Evolutionary conservation across 2,797 vertebrate genomes (phyloP).

Genomic region (Sebastiscus albofasciatus): DNA sequence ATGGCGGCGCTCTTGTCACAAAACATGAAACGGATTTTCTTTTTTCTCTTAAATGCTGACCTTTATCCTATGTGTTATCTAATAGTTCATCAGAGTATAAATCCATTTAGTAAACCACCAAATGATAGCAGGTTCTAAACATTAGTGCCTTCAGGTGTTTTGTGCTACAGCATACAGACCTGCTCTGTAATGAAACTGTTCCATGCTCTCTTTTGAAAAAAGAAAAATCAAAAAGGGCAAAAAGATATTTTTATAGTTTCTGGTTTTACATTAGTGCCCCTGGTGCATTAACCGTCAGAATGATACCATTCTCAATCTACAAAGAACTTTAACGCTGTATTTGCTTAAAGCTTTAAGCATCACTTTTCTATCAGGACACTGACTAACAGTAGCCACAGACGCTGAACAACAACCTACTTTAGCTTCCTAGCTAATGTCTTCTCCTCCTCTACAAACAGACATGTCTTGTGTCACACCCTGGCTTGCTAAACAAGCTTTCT

Average conservation of each 20-base stretch:
- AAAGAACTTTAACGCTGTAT: background rate
- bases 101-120: too few relatives aligned
- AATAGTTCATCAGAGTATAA: too few relatives aligned
- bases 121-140: background rate
- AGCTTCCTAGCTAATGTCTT: background rate
- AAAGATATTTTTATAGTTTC: background rate
- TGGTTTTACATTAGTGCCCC: background rate
- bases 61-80: too few relatives aligned
- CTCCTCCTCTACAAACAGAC: background rate
- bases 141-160: background rate
- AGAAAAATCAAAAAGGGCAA: background rate
- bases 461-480: background rate
- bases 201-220: background rate
- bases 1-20: too few relatives aligned
- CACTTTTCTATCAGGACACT: background rate
- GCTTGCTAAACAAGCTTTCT: background rate
- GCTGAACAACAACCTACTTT: background rate
- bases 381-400: too few relatives aligned
- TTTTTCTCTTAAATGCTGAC: too few relatives aligned
- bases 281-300: background rate
- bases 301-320: background rate
- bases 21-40: too few relatives aligned
- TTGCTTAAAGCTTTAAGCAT: background rate
- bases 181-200: too few relatives aligned
- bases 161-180: background rate